These are phyloP conservation scores for Peromyscus polionotus DNA, from an alignment of 2,113 vertebrate genomes.

Conservation along the genomic window DNA sequence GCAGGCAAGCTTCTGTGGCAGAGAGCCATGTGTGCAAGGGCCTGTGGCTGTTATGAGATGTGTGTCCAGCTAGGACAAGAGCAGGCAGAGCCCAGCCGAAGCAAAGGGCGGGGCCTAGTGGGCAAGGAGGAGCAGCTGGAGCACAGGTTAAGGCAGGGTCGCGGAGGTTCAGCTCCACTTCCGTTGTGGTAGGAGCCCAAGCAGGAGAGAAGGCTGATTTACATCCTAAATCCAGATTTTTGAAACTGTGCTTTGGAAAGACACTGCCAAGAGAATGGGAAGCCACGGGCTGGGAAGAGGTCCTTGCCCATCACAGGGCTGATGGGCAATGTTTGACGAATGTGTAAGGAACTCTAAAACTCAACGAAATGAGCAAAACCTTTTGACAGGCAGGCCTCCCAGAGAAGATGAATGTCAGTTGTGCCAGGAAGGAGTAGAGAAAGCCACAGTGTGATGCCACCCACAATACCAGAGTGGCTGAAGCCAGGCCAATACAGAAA, in stretches of 20 bases:
- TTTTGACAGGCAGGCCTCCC: background rate
- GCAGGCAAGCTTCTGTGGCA: too few species aligned
- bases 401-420: background rate
- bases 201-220: background rate
- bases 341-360: background rate
- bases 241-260: slow-evolving; percentile 3
- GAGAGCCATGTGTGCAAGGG: background rate
- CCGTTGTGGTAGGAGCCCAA: background rate
- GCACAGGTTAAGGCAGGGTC: background rate
- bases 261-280: background rate
- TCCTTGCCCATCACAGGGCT: background rate
- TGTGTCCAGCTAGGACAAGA: too few species aligned
- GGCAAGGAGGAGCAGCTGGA: background rate
- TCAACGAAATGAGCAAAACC: background rate
- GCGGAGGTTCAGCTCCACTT: background rate
- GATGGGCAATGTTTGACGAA: background rate
- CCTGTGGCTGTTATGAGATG: background rate
- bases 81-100: background rate
- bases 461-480: fast-evolving
- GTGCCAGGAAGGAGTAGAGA: background rate
- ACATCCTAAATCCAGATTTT: background rate
- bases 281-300: background rate
- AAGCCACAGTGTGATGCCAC: fast-evolving
- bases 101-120: too few species aligned
- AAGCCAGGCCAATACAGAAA: background rate